Evolutionary conservation across 2,797 vertebrate genomes (phyloP).

Genomic region (Ciconia nigra): DNA sequence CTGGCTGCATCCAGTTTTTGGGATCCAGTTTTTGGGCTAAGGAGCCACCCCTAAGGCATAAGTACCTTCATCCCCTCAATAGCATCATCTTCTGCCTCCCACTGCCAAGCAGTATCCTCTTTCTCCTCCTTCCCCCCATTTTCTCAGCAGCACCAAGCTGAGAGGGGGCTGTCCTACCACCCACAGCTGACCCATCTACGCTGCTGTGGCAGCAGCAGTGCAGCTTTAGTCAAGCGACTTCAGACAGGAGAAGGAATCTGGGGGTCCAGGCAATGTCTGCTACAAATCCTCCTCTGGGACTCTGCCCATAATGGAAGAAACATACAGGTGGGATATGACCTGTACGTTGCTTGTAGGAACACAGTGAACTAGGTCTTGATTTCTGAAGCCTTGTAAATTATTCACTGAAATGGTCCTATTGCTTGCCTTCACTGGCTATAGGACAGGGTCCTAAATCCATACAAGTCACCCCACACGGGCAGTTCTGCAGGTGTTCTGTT

Average conservation of each 20-base stretch:
- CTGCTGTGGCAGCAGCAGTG: background rate
- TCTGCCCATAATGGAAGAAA: background rate
- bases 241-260: background rate
- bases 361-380: background rate
- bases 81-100: background rate
- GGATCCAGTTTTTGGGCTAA: background rate
- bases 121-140: background rate
- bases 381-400: background rate
- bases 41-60: background rate
- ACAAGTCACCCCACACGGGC: background rate
- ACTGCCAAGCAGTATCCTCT: background rate
- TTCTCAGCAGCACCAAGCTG: background rate
- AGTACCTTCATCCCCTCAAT: background rate
- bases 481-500: background rate
- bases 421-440: background rate
- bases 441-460: background rate
- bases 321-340: accelerated
- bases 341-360: background rate
- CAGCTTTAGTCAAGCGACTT: background rate
- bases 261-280: background rate
- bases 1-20: background rate
- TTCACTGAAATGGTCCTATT: background rate
- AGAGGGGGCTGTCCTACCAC: background rate
- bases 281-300: background rate
- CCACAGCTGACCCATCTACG: background rate